Percentiles rank a stretch among this genome's conserved stretches.
phyloP scores from a whole-genome alignment of 2,888 invertebrate species.

The Gonocerus acuteangulatus region DNA sequence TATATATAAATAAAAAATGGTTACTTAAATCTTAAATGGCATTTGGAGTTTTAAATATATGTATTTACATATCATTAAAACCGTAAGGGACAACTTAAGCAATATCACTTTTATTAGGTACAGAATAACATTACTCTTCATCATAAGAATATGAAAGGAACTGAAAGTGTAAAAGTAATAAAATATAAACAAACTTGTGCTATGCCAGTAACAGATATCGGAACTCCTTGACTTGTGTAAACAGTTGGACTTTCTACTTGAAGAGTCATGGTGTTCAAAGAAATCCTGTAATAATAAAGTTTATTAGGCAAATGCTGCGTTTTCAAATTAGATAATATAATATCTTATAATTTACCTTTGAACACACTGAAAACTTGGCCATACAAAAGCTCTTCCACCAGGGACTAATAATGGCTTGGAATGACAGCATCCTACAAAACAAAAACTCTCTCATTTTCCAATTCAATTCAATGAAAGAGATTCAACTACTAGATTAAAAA shows the following conservation, averaged over 20 bases:
- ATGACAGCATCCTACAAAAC: slow-evolving; percentile 88
- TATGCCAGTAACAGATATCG: slow-evolving; percentile 93
- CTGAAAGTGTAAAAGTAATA: no score
- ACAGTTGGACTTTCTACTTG: slow-evolving; percentile 93
- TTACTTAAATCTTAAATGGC: no score
- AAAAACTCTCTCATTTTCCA: no score
- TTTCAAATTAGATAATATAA: neutral
- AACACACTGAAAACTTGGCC: slow-evolving; percentile 83
- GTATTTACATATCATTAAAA: no score
- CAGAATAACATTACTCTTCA: no score
- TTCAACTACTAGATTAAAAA: no score
- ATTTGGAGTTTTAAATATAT: no score
- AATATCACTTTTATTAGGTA: no score
- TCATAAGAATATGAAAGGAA: no score
- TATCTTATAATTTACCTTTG: slow-evolving; percentile 53
- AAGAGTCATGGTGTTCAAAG: slow-evolving; percentile 93
- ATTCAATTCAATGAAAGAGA: no score
- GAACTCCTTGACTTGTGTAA: slow-evolving; percentile 92
- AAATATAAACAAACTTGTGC: slow-evolving; percentile 94
- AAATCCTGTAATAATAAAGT: slow-evolving; percentile 61
- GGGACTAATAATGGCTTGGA: slow-evolving; percentile 86
- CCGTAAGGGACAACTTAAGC: no score
- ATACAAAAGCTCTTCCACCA: slow-evolving; percentile 94
- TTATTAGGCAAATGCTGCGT: neutral
- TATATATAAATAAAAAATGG: no score